These are phyloP conservation scores for Dione juno DNA, from an alignment of 2,888 invertebrate species.

Conservation along the genomic window DNA sequence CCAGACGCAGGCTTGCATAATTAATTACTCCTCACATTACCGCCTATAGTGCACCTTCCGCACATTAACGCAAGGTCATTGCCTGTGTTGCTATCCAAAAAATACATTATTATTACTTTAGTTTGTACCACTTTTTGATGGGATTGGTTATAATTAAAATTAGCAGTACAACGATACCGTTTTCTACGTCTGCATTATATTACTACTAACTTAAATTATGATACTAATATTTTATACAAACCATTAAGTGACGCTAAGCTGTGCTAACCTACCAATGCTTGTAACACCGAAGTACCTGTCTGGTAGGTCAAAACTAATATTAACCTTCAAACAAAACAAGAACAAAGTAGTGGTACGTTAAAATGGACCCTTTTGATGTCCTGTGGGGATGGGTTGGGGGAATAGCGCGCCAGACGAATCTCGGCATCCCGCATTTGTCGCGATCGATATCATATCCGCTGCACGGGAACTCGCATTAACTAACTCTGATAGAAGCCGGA, in stretches of 20 bases:
- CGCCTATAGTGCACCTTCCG: slow-evolving; percentile 67
- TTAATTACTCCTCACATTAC: slow-evolving; percentile 74
- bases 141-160: background rate
- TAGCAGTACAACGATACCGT: background rate
- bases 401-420: slow-evolving; percentile 77
- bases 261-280: background rate
- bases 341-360: slow-evolving; percentile 76
- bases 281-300: slow-evolving; percentile 34
- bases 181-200: slow-evolving; percentile 1
- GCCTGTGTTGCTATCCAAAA: slow-evolving; percentile 55
- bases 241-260: background rate
- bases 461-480: slow-evolving; percentile 78
- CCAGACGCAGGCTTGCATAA: slow-evolving; percentile 79
- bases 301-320: slow-evolving; percentile 70
- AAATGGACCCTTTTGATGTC: slow-evolving; percentile 67
- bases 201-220: too few relatives aligned
- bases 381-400: slow-evolving; percentile 58
- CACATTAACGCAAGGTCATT: slow-evolving; percentile 78
- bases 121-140: background rate
- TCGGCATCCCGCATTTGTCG: slow-evolving; percentile 75
- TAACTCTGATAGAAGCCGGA: slow-evolving; percentile 73
- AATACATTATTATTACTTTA: background rate
- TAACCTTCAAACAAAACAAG: slow-evolving; percentile 83
- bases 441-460: slow-evolving; percentile 80
- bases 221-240: too few relatives aligned